A percentile compares a stretch with the other conserved stretches of the same genome.
Evolutionary conservation across 2,113 vertebrate genomes (phyloP).

Genomic region (Cynoglossus semilaevis): DNA sequence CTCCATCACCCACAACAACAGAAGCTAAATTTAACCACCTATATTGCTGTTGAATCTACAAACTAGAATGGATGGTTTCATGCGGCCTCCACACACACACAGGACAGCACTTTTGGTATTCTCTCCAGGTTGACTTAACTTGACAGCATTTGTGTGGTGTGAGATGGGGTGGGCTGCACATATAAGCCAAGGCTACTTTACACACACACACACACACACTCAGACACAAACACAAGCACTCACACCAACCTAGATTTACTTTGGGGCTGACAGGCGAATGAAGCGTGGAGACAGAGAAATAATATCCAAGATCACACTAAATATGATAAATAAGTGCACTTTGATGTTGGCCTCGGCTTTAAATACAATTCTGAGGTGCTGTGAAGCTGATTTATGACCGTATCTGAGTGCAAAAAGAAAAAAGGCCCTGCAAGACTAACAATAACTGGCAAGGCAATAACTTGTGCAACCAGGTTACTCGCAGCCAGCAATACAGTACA

Average conservation of each 20-base stretch:
- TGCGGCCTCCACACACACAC: neutral
- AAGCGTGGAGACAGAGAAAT: conserved; percentile 44
- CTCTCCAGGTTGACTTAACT: conserved; percentile 2
- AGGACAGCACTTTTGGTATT: neutral
- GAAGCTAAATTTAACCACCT: neutral
- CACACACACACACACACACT: conserved; percentile 9
- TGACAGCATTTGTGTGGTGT: conserved; percentile 8
- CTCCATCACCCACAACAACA: conserved; percentile 3
- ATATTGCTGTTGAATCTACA: neutral
- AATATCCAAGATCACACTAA: conserved; percentile 49
- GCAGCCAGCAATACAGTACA: conserved; percentile 22
- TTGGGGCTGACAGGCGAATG: conserved; percentile 28
- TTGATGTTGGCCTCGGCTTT: conserved; percentile 28
- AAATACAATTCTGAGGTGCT: conserved; percentile 25
- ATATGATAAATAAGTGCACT: conserved; percentile 54
- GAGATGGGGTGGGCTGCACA: neutral
- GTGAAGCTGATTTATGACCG: conserved; percentile 47
- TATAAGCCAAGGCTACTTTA: conserved; percentile 4
- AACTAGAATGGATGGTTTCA: conserved; percentile 9
- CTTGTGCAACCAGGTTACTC: conserved; percentile 29
- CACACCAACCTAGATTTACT: conserved; percentile 19
- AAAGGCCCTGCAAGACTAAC: conserved; percentile 37
- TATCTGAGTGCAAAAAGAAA: conserved; percentile 10
- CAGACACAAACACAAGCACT: conserved; percentile 3
- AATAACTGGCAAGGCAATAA: conserved; percentile 53